Evolutionary conservation across 2,888 invertebrate species (phyloP).

Genomic region (Caenorhabditis wallacei): DNA sequence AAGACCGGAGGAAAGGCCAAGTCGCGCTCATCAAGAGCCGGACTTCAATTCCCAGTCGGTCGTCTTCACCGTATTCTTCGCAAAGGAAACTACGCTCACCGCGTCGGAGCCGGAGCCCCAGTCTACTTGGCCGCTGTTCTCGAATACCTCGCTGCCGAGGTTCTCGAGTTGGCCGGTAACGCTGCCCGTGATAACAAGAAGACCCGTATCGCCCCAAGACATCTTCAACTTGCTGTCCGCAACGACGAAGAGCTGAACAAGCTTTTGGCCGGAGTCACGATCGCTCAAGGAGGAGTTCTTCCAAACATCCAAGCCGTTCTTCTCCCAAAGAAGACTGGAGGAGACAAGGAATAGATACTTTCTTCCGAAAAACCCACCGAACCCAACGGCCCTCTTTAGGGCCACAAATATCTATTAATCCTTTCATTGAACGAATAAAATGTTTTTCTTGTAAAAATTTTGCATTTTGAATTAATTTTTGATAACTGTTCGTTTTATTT

Average conservation of each 20-base stretch:
- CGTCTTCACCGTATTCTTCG: constrained; percentile 82
- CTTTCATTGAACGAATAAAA: too few species aligned
- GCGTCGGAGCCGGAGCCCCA: constrained; percentile 81
- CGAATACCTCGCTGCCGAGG: constrained; percentile 81
- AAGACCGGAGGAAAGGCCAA: constrained; percentile 69
- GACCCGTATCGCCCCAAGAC: constrained; percentile 84
- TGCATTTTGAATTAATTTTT: too few species aligned
- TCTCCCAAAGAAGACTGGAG: constrained; percentile 40
- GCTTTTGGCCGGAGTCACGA: constrained; percentile 42
- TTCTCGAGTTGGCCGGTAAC: constrained; percentile 81
- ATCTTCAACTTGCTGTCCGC: constrained; percentile 81
- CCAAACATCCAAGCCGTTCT: constrained; percentile 42
- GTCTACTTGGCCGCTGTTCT: constrained; percentile 81
- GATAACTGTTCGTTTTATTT: too few species aligned
- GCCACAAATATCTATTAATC: too few species aligned
- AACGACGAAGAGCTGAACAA: constrained; percentile 82
- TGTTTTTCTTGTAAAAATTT: too few species aligned
- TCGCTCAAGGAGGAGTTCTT: constrained; percentile 44
- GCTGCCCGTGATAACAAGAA: constrained; percentile 85
- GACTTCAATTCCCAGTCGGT: constrained; percentile 82
- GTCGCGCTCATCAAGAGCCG: constrained; percentile 65
- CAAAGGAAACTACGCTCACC: constrained; percentile 81
- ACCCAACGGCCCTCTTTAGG: constrained; percentile 40
- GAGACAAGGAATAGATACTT: constrained; percentile 35
- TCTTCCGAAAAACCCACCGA: constrained; percentile 50